Evolutionary conservation across 2,113 vertebrate species (phyloP).

Genomic region (Oxyruncus cristatus): DNA sequence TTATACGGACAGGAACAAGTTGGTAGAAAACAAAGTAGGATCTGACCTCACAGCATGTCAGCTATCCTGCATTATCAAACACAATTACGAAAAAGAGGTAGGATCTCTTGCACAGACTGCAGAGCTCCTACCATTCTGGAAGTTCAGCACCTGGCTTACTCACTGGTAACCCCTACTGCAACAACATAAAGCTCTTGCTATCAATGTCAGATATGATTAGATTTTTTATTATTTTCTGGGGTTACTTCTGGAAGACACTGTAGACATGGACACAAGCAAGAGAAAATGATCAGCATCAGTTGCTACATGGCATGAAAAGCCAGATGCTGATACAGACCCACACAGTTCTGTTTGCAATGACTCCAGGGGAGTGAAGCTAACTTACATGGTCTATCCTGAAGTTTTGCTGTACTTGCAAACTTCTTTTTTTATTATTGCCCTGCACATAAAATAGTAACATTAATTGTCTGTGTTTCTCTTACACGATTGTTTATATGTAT

Average conservation of each 20-base stretch:
- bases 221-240: not conserved
- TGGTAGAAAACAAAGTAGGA: not conserved
- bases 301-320: not conserved
- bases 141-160: not conserved
- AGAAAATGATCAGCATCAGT: not conserved
- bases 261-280: not conserved
- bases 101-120: not conserved
- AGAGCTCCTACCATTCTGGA: not conserved
- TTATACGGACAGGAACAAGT: not conserved
- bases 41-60: not conserved
- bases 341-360: rapidly evolving
- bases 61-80: not conserved
- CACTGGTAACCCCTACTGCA: not conserved
- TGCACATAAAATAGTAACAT: not conserved
- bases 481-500: not conserved
- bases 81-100: not conserved
- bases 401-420: not conserved
- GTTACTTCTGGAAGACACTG: not conserved
- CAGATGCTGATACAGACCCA: not conserved
- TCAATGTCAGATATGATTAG: not conserved
- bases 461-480: not conserved
- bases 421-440: not conserved
- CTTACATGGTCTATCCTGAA: not conserved
- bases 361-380: not conserved
- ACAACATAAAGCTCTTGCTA: not conserved